These are phyloP conservation scores for Notothenia coriiceps DNA, from an alignment of 2,113 vertebrate genomes.

Conservation along the genomic window DNA sequence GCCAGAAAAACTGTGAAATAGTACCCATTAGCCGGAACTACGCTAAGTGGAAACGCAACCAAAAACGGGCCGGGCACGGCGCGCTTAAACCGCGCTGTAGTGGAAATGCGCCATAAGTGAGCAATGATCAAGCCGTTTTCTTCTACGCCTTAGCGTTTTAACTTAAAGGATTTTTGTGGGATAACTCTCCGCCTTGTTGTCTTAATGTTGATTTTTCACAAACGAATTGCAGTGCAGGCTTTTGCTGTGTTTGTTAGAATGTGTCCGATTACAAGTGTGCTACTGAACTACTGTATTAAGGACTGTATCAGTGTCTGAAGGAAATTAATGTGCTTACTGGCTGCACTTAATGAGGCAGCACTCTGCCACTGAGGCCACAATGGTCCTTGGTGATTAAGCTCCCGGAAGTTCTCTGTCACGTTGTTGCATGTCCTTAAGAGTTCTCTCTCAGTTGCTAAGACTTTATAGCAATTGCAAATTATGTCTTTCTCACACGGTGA, in stretches of 20 bases:
- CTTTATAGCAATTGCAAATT: neutral
- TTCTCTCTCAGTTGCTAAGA: neutral
- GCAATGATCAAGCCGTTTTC: slow-evolving; percentile 8
- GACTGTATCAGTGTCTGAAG: slow-evolving; percentile 47
- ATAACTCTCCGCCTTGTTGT: slow-evolving; percentile 10
- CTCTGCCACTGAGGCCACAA: slow-evolving; percentile 51
- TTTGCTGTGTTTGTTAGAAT: slow-evolving; percentile 17
- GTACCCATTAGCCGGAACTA: too few relatives aligned
- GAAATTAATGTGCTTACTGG: slow-evolving; percentile 58
- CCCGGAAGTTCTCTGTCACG: slow-evolving; percentile 35
- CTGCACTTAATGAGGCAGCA: slow-evolving; percentile 60
- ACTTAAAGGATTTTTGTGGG: neutral
- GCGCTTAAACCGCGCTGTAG: too few relatives aligned
- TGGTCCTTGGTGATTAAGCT: slow-evolving; percentile 56
- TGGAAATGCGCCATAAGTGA: neutral
- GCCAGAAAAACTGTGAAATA: too few relatives aligned
- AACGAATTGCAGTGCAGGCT: slow-evolving; percentile 5
- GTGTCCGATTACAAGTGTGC: slow-evolving; percentile 10
- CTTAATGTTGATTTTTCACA: slow-evolving; percentile 20
- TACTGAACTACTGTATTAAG: slow-evolving; percentile 27
- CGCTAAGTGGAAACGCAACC: too few relatives aligned
- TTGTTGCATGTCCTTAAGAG: slow-evolving; percentile 12
- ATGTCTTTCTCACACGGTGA: slow-evolving; percentile 22
- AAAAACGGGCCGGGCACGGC: too few relatives aligned
- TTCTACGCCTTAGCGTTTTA: neutral